Evolutionary conservation across 2,888 invertebrate genomes (phyloP), one percentile per base, ranked within the genome.

Genomic region (Xanthia togata): DNA sequence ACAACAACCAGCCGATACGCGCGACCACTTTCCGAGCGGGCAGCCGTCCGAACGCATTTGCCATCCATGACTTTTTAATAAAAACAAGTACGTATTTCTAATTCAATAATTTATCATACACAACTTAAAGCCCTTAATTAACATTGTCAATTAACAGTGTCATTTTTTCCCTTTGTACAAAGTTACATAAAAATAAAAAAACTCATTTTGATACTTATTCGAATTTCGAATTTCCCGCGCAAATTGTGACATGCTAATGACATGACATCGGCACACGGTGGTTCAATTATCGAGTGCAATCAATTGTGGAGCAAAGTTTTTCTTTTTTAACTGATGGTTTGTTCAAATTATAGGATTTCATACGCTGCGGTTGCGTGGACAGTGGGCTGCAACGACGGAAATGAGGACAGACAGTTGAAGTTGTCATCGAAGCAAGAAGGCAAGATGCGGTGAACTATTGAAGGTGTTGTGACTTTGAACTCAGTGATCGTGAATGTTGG

Each of bases 281-380:
- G 81, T 70, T 85, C 92, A 91, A 94, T 95, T 95, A 95, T 79
- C 87, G 70, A 70, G 94, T 92, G 93, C 90, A 94, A 92, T 93
- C 92, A 92, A 85, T 88, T 85, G 92, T 93, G 91, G 90, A 93
- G 92, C 90, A 91, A 90, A 89, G 90, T 90, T 93, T 93, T 93
- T 91, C 91, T 91, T 93, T 93, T 92, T 94, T 81, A 95, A 95
- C 90, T 86, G 90, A 88, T 91, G 91, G 91, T 93, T 93, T 93
- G 89, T 93, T 95, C 81, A 92, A 95, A 96, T 96, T 96, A 93
- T 95, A 96, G 96, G 95, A 88, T 94, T 95, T 95, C 94, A 91
- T 93, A 90, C 88, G 92, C 92, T 91, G 89, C 93, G 92, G 92
- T 92, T 92, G 93, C 91, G 85, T 92, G 92, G 93, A 88, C 89